These are phyloP conservation scores for Phyllostomus discolor DNA, from an alignment of 2,113 vertebrate species.

Conservation along the genomic window DNA sequence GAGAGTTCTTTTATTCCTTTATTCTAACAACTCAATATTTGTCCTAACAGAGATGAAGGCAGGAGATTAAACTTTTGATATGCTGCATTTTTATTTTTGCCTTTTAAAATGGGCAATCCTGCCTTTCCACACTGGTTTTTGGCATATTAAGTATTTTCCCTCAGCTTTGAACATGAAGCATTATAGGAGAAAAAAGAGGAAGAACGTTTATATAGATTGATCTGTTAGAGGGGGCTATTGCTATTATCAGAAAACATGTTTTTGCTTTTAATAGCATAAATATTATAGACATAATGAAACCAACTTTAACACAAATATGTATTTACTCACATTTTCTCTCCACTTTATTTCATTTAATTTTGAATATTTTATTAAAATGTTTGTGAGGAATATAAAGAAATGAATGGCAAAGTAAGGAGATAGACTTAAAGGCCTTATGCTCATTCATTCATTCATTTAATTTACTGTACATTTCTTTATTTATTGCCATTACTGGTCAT, in stretches of 20 bases:
- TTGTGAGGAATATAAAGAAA: background rate
- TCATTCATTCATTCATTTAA: background rate
- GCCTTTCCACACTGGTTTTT: background rate
- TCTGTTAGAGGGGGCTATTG: background rate
- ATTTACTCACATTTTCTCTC: background rate
- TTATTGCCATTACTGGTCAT: background rate
- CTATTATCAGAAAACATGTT: background rate
- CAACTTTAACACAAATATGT: background rate
- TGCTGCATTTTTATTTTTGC: background rate
- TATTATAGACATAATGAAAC: background rate
- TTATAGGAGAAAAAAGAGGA: background rate
- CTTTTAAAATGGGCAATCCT: background rate
- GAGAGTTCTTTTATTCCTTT: background rate
- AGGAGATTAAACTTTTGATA: conserved; percentile 9
- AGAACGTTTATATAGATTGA: background rate
- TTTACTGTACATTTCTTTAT: background rate
- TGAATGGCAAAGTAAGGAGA: background rate
- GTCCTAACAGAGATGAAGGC: background rate
- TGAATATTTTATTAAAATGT: background rate
- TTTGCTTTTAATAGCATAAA: background rate
- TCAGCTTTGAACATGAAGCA: background rate
- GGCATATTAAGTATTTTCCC: background rate
- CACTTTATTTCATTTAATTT: background rate
- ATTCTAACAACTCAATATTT: background rate
- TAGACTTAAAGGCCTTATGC: background rate